phyloP scores from a whole-genome alignment of 2,113 vertebrate species.

The Pituophis catenifer region DNA sequence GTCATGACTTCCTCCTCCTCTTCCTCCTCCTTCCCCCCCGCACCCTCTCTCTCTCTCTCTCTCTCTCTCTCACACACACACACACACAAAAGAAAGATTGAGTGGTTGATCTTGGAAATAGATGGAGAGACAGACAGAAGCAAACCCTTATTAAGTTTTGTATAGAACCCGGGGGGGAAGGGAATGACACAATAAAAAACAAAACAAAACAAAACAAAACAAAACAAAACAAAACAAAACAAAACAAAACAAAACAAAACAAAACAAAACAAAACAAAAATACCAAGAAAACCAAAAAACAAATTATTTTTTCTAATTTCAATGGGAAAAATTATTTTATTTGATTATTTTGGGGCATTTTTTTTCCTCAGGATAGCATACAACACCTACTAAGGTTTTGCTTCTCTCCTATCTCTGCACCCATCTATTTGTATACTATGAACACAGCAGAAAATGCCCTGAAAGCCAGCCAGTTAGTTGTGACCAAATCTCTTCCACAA shows the following conservation, averaged over 20 bases:
- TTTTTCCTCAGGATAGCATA: not conserved
- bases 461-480: not conserved
- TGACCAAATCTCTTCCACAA: not conserved
- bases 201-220: too few relatives aligned
- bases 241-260: too few relatives aligned
- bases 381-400: not conserved
- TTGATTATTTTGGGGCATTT: not conserved
- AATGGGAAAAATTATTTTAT: not conserved
- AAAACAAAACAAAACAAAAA: too few relatives aligned
- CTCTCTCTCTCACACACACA: too few relatives aligned
- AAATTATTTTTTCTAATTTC: not conserved
- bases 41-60: too few relatives aligned
- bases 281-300: too few relatives aligned
- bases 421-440: not conserved
- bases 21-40: fast-evolving
- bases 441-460: not conserved
- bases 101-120: not conserved
- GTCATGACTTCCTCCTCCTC: too few relatives aligned
- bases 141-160: not conserved
- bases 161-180: not conserved
- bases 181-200: too few relatives aligned
- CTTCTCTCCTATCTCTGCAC: not conserved
- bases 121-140: not conserved
- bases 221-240: too few relatives aligned
- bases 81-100: too few relatives aligned